Evolutionary conservation across 2,797 vertebrate genomes (phyloP), one percentile per base, ranked within the genome.

Genomic region (Pseudochaenichthys georgianus): DNA sequence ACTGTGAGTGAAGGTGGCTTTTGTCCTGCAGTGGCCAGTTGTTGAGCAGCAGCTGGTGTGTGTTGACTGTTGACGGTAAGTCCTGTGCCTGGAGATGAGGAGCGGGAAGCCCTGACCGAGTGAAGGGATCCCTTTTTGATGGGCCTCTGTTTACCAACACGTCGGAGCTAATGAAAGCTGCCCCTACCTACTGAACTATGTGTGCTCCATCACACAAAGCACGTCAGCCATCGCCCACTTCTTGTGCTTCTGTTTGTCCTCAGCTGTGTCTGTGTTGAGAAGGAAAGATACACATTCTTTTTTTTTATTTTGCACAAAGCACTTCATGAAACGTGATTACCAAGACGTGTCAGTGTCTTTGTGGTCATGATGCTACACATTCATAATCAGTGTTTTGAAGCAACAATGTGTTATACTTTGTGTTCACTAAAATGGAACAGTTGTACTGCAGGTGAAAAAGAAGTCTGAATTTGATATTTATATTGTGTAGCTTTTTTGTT

Each of bases 251-350:
- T 78, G 19, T 58, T 83, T 38, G 80, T 82, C 64, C 71, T 82
- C 63, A 15, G 70, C 71, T 64, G 48, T 45, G 63, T 69, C 62
- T 51, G 16, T 51, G 45, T 76, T 34, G 51, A 81, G 50, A 83
- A 80, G 65, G 54, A 81, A 81, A 84, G 63, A 80, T 46, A 53
- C 42, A 72, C 77, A 67, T 70, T 76, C 46, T 80, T n/a, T 51
- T 70, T 62, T 63, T 52, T 82, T 4, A 45, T 90, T 92, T 93
- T 92, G 93, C 94, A 95, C 92, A 84, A 88, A 88, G 93, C 94
- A 95, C 94, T 95, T 95, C 86, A 85, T 83, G 70, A 91, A 88
- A 77, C 51, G n/a, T 64, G 66, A 72, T 75, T 69, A 85, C 46
- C 77, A 59, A 83, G 47, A 74, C 51, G 46, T 70, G 72, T 80